Evolutionary conservation across 2,113 vertebrate genomes (phyloP).

Genomic region (Piaya cayana): DNA sequence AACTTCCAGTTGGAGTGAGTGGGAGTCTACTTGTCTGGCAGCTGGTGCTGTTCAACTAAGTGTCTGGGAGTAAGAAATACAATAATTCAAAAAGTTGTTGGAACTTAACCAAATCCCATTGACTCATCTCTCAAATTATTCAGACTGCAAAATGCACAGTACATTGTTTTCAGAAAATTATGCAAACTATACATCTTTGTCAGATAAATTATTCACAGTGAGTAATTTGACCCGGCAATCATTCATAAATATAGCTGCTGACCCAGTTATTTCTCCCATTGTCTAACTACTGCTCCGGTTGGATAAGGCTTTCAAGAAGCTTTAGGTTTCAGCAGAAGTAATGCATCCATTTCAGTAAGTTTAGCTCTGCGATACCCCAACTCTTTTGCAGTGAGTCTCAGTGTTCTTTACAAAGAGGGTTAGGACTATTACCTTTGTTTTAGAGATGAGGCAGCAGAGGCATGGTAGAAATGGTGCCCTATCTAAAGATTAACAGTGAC

Average conservation of each 20-base stretch:
- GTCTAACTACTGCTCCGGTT: background rate
- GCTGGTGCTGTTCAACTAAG: background rate
- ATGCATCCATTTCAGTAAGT: background rate
- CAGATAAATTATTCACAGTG: constrained; percentile 29
- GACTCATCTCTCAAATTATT: constrained; percentile 45
- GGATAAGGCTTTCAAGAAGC: background rate
- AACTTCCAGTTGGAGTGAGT: background rate
- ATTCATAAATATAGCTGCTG: background rate
- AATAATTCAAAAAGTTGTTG: constrained; percentile 15
- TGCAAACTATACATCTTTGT: constrained; percentile 25
- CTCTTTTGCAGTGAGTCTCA: background rate
- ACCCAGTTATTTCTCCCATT: constrained; percentile 6
- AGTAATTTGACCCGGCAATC: background rate
- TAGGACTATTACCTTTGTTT: background rate
- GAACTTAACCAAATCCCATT: constrained; percentile 3
- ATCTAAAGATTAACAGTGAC: background rate
- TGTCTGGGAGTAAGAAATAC: background rate
- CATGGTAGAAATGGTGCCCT: background rate
- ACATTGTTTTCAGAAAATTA: constrained; percentile 46
- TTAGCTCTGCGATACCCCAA: background rate
- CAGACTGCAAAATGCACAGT: constrained; percentile 25
- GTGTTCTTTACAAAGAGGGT: background rate
- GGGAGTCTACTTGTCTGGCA: background rate
- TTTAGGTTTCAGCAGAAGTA: background rate
- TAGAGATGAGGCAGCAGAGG: background rate